Evolutionary conservation across 30 jellyfish, hydroid and myxozoan genomes (phyloP), one percentile per base, ranked within the genome.

Genomic region (Nemopilema nomurai): DNA sequence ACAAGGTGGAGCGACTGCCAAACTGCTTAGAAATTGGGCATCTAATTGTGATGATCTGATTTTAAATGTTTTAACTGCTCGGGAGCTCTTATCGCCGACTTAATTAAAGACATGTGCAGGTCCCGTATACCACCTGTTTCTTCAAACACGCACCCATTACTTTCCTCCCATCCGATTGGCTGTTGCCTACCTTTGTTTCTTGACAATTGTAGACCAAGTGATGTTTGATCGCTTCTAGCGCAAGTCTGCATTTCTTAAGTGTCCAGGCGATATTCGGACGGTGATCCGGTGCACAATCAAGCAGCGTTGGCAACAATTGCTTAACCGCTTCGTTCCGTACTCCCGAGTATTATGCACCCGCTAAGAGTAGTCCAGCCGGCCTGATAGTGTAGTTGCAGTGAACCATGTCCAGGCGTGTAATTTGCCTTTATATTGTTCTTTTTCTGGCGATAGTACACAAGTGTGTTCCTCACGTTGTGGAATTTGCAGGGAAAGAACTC

Each of bases 401-500:
- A n/a, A n/a, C 73, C 29, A 63, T 63, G 73, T 1, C 20, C 18
- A 8, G 81, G 19, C 1, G 23, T 30, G 31, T 25, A 52, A 27
- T 16, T 57, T 25, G 62, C 64, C 30, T 28, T 16, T 20, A 31
- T 13, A n/a, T 65, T 29, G 57, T 85, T 52, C 27, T 67, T 18
- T 24, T 65, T 8, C 20, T 51, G 49, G 71, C 71, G 0, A 51
- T 67, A 41, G 26, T 23, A 62, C 87, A 21, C 25, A 27, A 6
- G 26, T 70, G 75, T 29, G 33, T 51, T 18, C 17, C 66, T 62
- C 91, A 70, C 28, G 89, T 62, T 7, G 73, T 88, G 81, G 86
- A 91, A 51, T 88, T 88, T 28, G 75, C 65, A 28, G 96, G 96
- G 27, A 62, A 71, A 28, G 97, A 89, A 31, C 76, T 52, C 0